A percentile compares a stretch with the other conserved stretches of the same genome.
Conservation (phyloP, 2,797 vertebrate genomes). For the Vespertilio murinus region DNA sequence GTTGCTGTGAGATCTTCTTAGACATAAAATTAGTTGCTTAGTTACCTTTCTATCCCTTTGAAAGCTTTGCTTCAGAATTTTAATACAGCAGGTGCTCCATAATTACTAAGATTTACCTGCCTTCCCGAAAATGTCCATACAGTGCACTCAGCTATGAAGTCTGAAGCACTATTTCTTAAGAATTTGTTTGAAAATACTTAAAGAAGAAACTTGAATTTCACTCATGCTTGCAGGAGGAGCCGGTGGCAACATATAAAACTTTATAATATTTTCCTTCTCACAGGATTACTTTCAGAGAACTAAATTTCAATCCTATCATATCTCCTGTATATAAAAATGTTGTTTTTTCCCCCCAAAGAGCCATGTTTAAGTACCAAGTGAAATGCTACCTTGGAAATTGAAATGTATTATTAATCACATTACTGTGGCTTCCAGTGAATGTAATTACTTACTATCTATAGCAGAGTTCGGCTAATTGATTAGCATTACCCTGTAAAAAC, state of each 20-base stretch:
- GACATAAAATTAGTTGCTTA: neutral
- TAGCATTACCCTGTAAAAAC: slow-evolving; percentile 50
- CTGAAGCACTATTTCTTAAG: neutral
- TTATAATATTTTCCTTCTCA: slow-evolving; percentile 10
- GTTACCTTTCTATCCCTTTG: neutral
- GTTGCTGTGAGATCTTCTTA: neutral
- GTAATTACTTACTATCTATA: slow-evolving; percentile 79
- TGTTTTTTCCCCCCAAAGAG: slow-evolving; percentile 40
- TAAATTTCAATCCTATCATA: neutral
- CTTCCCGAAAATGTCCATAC: neutral
- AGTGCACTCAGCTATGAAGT: neutral
- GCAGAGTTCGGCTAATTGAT: slow-evolving; percentile 76
- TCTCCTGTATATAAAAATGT: neutral
- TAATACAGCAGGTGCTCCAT: neutral
- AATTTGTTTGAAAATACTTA: slow-evolving; percentile 12
- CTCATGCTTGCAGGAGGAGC: neutral
- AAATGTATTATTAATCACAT: slow-evolving; percentile 81
- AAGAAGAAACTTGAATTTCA: neutral
- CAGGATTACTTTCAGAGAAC: neutral
- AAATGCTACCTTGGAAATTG: slow-evolving; percentile 70
- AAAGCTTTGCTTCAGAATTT: neutral
- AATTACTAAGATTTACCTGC: slow-evolving; percentile 9
- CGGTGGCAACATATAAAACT: neutral
- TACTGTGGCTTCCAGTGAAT: slow-evolving; percentile 76
- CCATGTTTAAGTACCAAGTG: slow-evolving; percentile 6